A percentile compares a stretch with the other conserved stretches of the same genome.
These are phyloP conservation scores for Plebejus anna DNA, from an alignment of 2,888 invertebrate genomes.

Conservation along the genomic window DNA sequence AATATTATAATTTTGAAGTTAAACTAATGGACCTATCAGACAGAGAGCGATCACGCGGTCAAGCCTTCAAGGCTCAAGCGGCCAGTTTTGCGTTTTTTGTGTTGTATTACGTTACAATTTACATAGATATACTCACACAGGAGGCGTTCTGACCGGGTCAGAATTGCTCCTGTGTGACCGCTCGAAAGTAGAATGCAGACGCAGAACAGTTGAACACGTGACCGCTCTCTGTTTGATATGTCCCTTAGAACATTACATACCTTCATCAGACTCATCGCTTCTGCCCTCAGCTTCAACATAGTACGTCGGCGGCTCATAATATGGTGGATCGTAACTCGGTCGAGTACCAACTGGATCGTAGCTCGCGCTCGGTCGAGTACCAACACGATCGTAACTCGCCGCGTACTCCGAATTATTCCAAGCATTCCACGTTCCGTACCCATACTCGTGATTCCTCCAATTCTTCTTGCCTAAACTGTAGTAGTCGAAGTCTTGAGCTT, in stretches of 20 bases:
- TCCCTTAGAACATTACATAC: conserved; percentile 39
- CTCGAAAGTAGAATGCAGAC: too few species aligned
- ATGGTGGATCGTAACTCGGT: conserved; percentile 38
- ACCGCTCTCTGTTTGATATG: too few species aligned
- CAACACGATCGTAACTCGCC: conserved; percentile 48
- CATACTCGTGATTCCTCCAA: conserved; percentile 49
- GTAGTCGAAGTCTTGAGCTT: conserved; percentile 62
- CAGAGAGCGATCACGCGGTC: too few species aligned
- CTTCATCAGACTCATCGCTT: conserved; percentile 54
- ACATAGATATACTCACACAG: too few species aligned
- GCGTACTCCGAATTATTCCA: conserved; percentile 57
- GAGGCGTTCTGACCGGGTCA: too few species aligned
- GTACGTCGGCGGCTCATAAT: conserved; percentile 37
- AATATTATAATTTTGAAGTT: too few species aligned
- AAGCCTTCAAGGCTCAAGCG: too few species aligned
- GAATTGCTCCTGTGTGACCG: too few species aligned
- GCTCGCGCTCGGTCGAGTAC: conserved; percentile 33
- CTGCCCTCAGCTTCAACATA: conserved; percentile 50
- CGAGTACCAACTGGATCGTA: conserved; percentile 43
- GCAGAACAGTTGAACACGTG: too few species aligned
- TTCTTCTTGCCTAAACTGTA: conserved; percentile 65
- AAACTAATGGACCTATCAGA: too few species aligned
- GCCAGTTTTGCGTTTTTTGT: too few species aligned
- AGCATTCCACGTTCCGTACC: conserved; percentile 57
- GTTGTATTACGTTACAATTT: too few species aligned